Base-by-base conservation (phyloP, 2,888 invertebrate genomes). In the Zeuzera pyrina region DNA sequence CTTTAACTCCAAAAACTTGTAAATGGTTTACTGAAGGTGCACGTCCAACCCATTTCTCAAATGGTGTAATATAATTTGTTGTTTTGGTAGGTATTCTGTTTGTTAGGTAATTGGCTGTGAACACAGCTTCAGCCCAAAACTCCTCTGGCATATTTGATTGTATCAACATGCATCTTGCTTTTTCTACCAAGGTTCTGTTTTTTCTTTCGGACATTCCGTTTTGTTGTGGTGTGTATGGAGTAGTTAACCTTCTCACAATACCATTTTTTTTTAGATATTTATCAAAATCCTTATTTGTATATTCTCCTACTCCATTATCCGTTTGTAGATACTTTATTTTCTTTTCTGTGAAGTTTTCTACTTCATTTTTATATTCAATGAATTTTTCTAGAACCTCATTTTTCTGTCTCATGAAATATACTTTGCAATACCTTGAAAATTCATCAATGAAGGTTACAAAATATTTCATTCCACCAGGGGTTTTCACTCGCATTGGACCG, bases 401-500 rank as follows among this genome's bases (percentile, higher is more conserved):
- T 7, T 16, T 16, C 4, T 16, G 16, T 5, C 7, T 4, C 16
- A 16, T 16, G 7, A 7, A 16, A 16, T 16, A 16, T 7, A 16
- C 16, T 16, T 7, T 16, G 4, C 5, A 5, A 16, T 16, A 16
- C 16, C 7, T 16, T 16, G 16, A 5, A 16, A 16, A 16, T 5
- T 16, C 16, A 7, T 16, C 16, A 4, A 16, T 16, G 7, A 16
- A 16, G 5, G 16, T 16, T 5, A 16, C 16, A 16, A 16, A 16
- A 29, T 41, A 41, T 19, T 25, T 35, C 0, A 31, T 12, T 8
- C 30, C 31, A 11, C 36, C 37, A 2, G 38, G 8, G 7, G 42
- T 35, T 23, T 19, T 22, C 19, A 12, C 8, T 26, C 42, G 12
- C 38, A 44, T 42, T 7, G 40, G 40, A 21, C 44, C 41, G 31